Evolutionary conservation across 1,140 invertebrate species (phyloP).

Genomic region (Macrocentrus cingulum): DNA sequence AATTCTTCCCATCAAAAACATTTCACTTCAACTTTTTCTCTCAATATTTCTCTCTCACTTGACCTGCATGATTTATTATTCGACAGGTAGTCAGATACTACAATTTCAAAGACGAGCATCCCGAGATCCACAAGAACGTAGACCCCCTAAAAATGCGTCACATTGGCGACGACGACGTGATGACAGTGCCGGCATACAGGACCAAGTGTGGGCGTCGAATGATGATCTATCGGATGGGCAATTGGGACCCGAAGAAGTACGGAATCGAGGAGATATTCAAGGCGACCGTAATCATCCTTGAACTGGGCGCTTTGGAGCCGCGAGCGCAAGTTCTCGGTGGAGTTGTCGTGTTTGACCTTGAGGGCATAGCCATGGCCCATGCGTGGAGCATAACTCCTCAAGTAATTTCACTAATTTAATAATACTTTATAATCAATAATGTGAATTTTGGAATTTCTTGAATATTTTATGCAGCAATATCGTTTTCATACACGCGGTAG

Average conservation of each 20-base stretch:
- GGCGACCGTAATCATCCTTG: slow-evolving; percentile 69
- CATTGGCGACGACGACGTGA: slow-evolving; percentile 70
- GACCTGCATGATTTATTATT: slow-evolving; percentile 18
- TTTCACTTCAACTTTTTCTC: not conserved
- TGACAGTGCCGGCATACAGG: slow-evolving; percentile 72
- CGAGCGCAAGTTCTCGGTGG: slow-evolving; percentile 75
- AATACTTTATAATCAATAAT: no score
- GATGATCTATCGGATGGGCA: slow-evolving; percentile 69
- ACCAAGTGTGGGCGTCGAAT: slow-evolving; percentile 71
- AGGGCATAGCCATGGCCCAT: slow-evolving; percentile 69
- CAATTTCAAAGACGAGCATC: slow-evolving; percentile 73
- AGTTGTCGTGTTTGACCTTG: slow-evolving; percentile 73
- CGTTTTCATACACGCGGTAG: no score
- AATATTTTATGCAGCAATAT: no score
- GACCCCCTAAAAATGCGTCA: slow-evolving; percentile 66
- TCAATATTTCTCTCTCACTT: not conserved
- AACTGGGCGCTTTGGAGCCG: slow-evolving; percentile 73
- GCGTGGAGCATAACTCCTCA: slow-evolving; percentile 72
- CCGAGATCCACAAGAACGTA: slow-evolving; percentile 67
- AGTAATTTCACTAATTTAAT: slow-evolving; percentile 36
- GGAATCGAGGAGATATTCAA: slow-evolving; percentile 72
- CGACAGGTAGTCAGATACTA: slow-evolving; percentile 75
- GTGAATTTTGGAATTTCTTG: no score
- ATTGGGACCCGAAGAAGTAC: slow-evolving; percentile 72
- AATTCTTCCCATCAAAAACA: not conserved